Evolutionary conservation across 1,140 invertebrate genomes (phyloP), one percentile per base, ranked within the genome.

Genomic region (Chrysomallon squamiferum): DNA sequence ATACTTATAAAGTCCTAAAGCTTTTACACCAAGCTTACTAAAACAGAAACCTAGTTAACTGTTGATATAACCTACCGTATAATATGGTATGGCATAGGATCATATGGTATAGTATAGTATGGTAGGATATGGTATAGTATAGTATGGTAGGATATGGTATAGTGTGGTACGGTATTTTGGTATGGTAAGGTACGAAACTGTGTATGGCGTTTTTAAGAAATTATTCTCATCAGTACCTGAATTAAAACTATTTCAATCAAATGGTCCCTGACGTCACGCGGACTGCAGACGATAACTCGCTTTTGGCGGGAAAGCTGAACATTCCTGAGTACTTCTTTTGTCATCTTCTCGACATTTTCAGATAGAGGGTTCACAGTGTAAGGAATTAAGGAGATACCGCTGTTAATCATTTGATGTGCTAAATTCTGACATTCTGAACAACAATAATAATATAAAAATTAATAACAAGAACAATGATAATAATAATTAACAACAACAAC

Each of bases 371-470:
- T 59, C 1, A 82, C 49, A 2, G 76, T 65, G 64, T 77, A 80
- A 6, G 78, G 69, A 25, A 82, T 79, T 0, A 79, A 68, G 5
- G 77, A 82, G 18, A 80, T 73, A 11, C 76, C 65, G 3, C 63
- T 65, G 18, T 67, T 59, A n/a, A 80, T 68, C 74, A 82, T 77
- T 57, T 78, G 73, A 2, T 45, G 60, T 0, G 78, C 74, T 15
- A 82, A 54, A 54, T 82, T 66, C 38, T 79, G 73, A 45, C 80
- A 82, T 33, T 78, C 80, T 82, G 65, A 38, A 66, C 35, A 45
- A n/a, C 20, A 54, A 22, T 38, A 38, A 38, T 38, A 38, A 65
- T 13, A 52, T 27, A 57, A n/a, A 50, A 27, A 20, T 15, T 25
- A 41, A 29, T 25, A n/a, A 25, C 9, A 25, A 57, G 13, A n/a